Conservation (phyloP, 2,113 vertebrate genomes). For the Pedionomus torquatus region DNA sequence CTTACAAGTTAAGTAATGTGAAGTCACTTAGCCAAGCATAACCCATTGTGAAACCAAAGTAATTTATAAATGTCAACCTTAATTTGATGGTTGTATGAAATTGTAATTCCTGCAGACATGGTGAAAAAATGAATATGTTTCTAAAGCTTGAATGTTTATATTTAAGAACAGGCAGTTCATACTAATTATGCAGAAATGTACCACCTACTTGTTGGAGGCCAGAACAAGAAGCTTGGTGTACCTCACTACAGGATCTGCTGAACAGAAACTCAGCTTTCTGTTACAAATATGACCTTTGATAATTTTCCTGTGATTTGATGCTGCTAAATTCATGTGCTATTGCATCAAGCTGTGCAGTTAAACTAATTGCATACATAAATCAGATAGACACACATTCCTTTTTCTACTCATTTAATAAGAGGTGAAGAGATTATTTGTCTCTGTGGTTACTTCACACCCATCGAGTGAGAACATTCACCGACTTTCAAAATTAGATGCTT, state of each 20-base stretch:
- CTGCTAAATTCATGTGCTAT: neutral
- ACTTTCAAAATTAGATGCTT: neutral
- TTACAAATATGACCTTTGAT: neutral
- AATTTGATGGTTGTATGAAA: slow-evolving; percentile 44
- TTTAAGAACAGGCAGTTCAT: neutral
- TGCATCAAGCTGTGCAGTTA: neutral
- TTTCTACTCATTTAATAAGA: neutral
- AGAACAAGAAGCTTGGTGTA: neutral
- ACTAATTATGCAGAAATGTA: neutral
- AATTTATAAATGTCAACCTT: slow-evolving; percentile 64
- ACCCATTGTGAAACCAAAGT: slow-evolving; percentile 51
- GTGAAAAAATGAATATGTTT: neutral
- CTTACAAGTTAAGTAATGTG: slow-evolving; percentile 48
- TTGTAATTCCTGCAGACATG: neutral
- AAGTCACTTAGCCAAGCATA: slow-evolving; percentile 60
- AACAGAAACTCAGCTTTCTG: neutral
- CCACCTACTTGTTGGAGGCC: neutral
- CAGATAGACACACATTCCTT: neutral
- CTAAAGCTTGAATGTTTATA: neutral
- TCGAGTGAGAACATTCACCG: neutral
- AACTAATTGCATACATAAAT: neutral
- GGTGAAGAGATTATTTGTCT: neutral
- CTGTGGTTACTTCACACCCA: neutral
- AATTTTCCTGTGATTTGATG: neutral
- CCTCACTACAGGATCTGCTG: neutral